These are phyloP conservation scores for Cololabis saira DNA, from an alignment of 2,113 vertebrate genomes.

Conservation along the genomic window DNA sequence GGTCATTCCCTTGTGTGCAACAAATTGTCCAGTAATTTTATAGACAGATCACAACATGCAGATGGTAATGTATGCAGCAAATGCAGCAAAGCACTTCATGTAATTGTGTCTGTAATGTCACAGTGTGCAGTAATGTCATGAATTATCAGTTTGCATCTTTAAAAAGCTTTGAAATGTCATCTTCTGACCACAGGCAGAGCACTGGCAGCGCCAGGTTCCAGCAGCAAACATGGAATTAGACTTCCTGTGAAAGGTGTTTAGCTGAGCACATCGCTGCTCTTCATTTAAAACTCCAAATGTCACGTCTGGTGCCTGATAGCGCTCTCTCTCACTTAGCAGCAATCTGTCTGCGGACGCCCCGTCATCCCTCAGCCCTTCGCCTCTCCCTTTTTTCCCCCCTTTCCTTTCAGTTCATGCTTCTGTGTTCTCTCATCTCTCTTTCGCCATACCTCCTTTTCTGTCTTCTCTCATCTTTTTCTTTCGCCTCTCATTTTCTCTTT, in stretches of 20 bases:
- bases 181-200: not conserved
- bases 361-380: conserved; percentile 8
- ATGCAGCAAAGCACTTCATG: too few relatives aligned
- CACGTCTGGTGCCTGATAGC: conserved; percentile 22
- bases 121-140: not conserved
- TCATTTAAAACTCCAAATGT: conserved; percentile 54
- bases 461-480: conserved; percentile 1
- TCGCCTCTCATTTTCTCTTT: conserved; percentile 3
- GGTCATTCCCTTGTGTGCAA: too few relatives aligned
- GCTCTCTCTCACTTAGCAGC: conserved; percentile 44
- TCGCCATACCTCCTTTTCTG: not conserved
- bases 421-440: conserved; percentile 15
- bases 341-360: conserved; percentile 15
- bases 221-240: conserved; percentile 23
- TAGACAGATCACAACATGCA: too few relatives aligned
- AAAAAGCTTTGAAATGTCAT: conserved; percentile 6
- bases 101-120: not conserved
- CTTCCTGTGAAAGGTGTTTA: conserved; percentile 29
- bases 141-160: not conserved
- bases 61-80: too few relatives aligned
- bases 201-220: not conserved
- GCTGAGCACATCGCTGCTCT: conserved; percentile 34
- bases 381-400: conserved; percentile 1
- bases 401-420: conserved; percentile 8
- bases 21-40: too few relatives aligned